Evolutionary conservation across 2,113 vertebrate species (phyloP), one percentile per base, ranked within the genome.

Genomic region (Fregetta grallaria): DNA sequence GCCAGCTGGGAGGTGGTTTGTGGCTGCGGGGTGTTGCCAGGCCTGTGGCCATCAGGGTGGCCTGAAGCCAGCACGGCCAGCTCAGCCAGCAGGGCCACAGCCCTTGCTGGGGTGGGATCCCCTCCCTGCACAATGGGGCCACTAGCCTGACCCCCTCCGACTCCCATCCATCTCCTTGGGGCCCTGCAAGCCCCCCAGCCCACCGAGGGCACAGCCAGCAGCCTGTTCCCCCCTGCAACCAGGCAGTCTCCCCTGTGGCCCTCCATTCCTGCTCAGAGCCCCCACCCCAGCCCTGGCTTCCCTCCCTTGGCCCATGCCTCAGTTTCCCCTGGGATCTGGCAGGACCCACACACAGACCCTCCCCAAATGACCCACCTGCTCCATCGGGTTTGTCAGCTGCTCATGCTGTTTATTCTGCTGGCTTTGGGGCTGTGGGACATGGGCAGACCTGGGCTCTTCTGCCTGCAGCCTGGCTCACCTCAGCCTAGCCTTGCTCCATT

Each of bases 1-100:
- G 95, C 91, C 79, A 75, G 76, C 68, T 59, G 61, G 40, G 50
- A 11, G 3, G 29, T 81, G 82, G 63, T 94, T 86, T 96, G 96
- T 84, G 92, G 96, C 68, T 3, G 0, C 0, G 3, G 76, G 90
- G 40, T 77, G 56, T 53, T 86, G 53, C 82, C 92, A 80, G 61
- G 68, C 65, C 32, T 44, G 88, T 81, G 91, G 86, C 59, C 61
- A 65, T 47, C 58, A 62, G 36, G 25, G 52, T 56, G 56, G 68
- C 80, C 42, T 67, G 34, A 52, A 67, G 88, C 90, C 90, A 86
- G 89, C 30, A 7, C 1, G 13, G 42, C 36, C 53, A 53, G 88
- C 53, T 47, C 62, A 74, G 66, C 26, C 59, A 68, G 88, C 36
- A 53, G 55, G 38, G 45, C 29, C 78, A 65, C 38, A 15, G n/a